Evolutionary conservation across 2,888 invertebrate genomes (phyloP).

Genomic region (Lepetodrilus schrolli): DNA sequence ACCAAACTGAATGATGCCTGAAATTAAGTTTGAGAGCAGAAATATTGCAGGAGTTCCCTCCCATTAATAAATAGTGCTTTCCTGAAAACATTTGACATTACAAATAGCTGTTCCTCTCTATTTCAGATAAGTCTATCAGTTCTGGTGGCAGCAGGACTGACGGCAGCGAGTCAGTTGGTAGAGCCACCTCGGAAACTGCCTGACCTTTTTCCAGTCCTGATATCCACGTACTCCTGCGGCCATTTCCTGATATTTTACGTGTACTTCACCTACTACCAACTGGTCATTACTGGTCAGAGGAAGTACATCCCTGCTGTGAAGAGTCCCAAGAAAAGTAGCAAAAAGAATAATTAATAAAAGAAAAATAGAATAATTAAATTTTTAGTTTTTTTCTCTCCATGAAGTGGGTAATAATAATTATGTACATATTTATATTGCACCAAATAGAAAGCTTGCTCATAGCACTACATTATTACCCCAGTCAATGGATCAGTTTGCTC

Average conservation of each 20-base stretch:
- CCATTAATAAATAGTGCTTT: no score
- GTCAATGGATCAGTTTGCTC: no score
- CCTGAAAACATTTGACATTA: not conserved
- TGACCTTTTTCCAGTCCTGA: slow-evolving; percentile 86
- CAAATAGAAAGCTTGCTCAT: no score
- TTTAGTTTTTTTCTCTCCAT: no score
- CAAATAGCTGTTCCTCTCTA: no score
- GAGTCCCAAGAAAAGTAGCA: not conserved
- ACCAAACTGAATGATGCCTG: no score
- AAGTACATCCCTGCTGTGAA: not conserved
- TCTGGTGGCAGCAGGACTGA: slow-evolving; percentile 80
- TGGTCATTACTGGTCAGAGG: slow-evolving; percentile 33
- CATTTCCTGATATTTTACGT: slow-evolving; percentile 82
- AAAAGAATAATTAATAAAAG: slow-evolving; percentile 12
- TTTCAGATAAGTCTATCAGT: slow-evolving; percentile 78
- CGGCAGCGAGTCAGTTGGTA: slow-evolving; percentile 78
- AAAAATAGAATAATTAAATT: no score
- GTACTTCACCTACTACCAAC: slow-evolving; percentile 69
- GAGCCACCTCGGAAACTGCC: slow-evolving; percentile 85
- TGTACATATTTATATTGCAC: no score
- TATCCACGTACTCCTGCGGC: slow-evolving; percentile 86
- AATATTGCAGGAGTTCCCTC: no score
- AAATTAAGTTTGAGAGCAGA: not conserved
- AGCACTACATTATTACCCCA: no score
- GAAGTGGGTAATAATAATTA: no score